Conservation (phyloP, 2,888 invertebrate species). For the Oligia strigilis region DNA sequence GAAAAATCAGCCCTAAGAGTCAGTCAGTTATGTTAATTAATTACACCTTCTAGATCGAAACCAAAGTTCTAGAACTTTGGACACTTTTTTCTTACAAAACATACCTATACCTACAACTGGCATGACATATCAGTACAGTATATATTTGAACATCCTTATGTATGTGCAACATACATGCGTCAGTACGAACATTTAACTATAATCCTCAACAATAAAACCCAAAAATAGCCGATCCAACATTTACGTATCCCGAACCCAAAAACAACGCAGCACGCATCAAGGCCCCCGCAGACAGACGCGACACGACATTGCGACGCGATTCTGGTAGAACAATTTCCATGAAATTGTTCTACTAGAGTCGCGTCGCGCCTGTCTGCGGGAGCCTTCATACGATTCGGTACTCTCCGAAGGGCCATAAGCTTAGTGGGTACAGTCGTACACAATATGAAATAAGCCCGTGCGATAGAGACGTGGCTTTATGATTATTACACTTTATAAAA, state of each 20-base stretch:
- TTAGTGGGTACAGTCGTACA: slow-evolving; percentile 51
- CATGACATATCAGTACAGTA: not conserved
- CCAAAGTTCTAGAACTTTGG: not conserved
- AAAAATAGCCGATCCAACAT: slow-evolving; percentile 37
- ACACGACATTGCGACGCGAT: not conserved
- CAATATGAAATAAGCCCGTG: slow-evolving; percentile 66
- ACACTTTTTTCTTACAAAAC: not conserved
- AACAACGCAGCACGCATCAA: slow-evolving; percentile 34
- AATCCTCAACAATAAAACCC: slow-evolving; percentile 43
- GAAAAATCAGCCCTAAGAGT: too few species aligned
- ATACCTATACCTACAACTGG: not conserved
- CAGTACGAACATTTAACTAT: slow-evolving; percentile 35
- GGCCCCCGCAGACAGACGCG: not conserved
- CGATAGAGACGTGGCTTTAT: slow-evolving; percentile 78
- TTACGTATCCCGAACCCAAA: slow-evolving; percentile 28
- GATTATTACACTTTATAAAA: slow-evolving; percentile 89
- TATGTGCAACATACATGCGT: slow-evolving; percentile 6
- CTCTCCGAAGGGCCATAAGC: slow-evolving; percentile 55
- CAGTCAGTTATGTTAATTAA: not conserved
- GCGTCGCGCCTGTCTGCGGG: not conserved
- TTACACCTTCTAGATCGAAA: not conserved
- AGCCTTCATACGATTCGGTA: slow-evolving; percentile 38
- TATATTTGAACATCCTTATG: not conserved
- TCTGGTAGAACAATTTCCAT: not conserved
- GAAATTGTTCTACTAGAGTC: not conserved